Conservation (phyloP, 2,113 vertebrate genomes). For the Rhinopomastus cyanomelas region DNA sequence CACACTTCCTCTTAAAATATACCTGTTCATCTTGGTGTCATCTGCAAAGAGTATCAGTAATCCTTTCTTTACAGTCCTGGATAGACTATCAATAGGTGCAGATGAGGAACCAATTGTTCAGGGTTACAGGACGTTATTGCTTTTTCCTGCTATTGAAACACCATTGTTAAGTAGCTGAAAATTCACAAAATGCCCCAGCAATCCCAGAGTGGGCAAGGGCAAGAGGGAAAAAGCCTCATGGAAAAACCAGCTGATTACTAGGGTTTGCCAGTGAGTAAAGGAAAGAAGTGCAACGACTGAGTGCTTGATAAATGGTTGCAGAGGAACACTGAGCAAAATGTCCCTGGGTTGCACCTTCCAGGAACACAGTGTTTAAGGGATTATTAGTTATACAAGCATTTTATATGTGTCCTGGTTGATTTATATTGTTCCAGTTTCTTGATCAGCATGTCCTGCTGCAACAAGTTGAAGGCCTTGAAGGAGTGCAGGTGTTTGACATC, state of each 20-base stretch:
- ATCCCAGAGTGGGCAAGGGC: neutral
- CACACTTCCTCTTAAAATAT: neutral
- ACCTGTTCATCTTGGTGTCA: neutral
- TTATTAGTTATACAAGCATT: neutral
- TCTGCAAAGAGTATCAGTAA: neutral
- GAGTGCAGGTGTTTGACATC: neutral
- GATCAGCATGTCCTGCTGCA: slow-evolving; percentile 7
- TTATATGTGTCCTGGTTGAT: neutral
- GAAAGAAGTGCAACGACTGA: neutral
- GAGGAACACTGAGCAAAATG: neutral
- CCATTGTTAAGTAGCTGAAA: neutral
- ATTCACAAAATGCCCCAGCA: fast-evolving
- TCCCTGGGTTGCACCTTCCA: neutral
- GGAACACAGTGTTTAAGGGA: neutral
- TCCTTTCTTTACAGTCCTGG: neutral
- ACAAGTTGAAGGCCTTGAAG: slow-evolving; percentile 13
- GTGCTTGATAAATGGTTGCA: neutral
- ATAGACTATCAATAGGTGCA: neutral
- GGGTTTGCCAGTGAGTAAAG: neutral
- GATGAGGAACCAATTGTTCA: neutral
- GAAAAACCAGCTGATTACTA: neutral
- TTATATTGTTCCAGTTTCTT: neutral
- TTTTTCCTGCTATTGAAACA: neutral
- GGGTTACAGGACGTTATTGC: neutral
- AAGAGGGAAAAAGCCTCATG: neutral